Percentiles rank a stretch among this genome's conserved stretches.
phyloP scores from a whole-genome alignment of 2,888 invertebrate genomes.

The Rhynchonema sp. region DNA sequence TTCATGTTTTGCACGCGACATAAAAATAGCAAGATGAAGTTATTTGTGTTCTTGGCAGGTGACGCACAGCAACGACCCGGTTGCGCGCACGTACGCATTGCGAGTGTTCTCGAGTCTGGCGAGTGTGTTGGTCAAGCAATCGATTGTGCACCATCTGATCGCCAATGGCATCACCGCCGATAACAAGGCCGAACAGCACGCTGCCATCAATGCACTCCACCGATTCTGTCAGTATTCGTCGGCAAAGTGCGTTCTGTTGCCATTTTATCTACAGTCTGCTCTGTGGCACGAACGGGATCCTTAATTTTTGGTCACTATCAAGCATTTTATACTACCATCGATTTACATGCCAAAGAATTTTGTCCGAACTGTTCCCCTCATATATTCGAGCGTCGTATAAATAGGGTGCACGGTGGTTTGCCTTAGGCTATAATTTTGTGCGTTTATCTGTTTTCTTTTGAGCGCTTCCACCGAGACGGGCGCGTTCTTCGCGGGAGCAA shows the following conservation, averaged over 20 bases:
- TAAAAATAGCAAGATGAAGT: too few species aligned
- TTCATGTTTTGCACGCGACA: too few species aligned
- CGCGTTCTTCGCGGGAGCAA: conserved; percentile 37
- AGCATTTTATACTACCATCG: too few species aligned
- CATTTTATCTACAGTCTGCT: not conserved
- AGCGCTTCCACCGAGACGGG: too few species aligned
- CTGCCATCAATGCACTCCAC: conserved; percentile 83
- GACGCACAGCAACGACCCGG: conserved; percentile 81
- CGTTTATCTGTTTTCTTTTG: too few species aligned
- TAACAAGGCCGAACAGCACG: conserved; percentile 81
- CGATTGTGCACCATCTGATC: conserved; percentile 67
- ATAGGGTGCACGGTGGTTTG: too few species aligned
- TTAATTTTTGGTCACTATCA: too few species aligned
- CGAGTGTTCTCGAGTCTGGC: conserved; percentile 21
- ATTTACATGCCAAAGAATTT: too few species aligned
- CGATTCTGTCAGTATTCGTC: conserved; percentile 48
- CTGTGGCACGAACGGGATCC: too few species aligned
- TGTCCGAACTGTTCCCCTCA: too few species aligned
- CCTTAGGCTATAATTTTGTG: too few species aligned
- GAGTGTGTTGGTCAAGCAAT: not conserved
- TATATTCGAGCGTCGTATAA: too few species aligned
- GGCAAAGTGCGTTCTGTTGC: not conserved
- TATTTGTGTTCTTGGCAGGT: not conserved
- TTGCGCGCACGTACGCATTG: conserved; percentile 70
- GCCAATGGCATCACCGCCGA: conserved; percentile 74